Evolutionary conservation across 35 echinoderm and acorn worm genomes (phyloP).

Genomic region (Patiria miniata): DNA sequence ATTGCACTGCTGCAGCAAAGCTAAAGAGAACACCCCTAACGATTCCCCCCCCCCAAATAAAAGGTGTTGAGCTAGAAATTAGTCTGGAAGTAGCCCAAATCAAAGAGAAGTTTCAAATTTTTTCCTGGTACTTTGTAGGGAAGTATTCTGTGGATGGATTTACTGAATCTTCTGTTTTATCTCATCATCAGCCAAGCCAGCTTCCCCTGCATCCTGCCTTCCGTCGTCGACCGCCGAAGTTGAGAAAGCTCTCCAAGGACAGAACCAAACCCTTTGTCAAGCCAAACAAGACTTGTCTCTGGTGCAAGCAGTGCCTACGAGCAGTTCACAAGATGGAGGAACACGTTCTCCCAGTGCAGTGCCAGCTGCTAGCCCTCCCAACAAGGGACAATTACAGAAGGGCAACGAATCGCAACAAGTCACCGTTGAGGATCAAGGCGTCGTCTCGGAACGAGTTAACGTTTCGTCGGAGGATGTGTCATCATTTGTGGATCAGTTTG

Average conservation of each 20-base stretch:
- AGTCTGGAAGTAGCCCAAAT: no score
- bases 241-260: conserved; percentile 43
- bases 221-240: conserved; percentile 29
- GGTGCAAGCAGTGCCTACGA: background rate
- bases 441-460: conserved; percentile 50
- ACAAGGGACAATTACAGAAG: background rate
- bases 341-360: background rate
- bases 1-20: no score
- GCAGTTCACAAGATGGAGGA: background rate
- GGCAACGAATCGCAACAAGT: conserved; percentile 4
- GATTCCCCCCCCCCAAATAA: no score
- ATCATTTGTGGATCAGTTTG: conserved; percentile 91
- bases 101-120: no score
- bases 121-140: no score
- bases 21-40: no score
- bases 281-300: background rate
- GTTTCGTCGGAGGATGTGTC: conserved; percentile 64
- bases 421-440: conserved; percentile 73
- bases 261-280: conserved; percentile 15
- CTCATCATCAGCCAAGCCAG: background rate
- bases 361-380: background rate
- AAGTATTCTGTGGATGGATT: background rate
- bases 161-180: background rate
- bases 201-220: background rate
- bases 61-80: no score